These are phyloP conservation scores for Strigamia maritima DNA, from an alignment of 2,888 invertebrate species.

Conservation along the genomic window DNA sequence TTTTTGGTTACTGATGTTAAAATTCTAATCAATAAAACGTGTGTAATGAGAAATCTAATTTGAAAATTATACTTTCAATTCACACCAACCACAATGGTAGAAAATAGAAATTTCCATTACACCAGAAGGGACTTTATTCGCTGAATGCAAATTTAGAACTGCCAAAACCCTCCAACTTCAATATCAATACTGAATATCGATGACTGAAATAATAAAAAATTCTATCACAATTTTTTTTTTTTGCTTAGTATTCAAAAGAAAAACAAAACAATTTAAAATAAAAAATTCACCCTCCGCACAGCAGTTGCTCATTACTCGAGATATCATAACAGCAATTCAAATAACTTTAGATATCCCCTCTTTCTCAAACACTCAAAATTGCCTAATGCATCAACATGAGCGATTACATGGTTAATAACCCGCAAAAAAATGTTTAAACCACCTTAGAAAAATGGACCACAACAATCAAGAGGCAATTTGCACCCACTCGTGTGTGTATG, in stretches of 20 bases:
- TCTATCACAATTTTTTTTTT: too few relatives aligned
- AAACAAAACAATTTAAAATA: too few relatives aligned
- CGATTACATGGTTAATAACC: background rate
- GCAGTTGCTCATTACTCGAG: too few relatives aligned
- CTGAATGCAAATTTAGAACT: background rate
- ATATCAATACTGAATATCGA: background rate
- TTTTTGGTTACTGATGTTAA: background rate
- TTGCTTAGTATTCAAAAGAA: too few relatives aligned
- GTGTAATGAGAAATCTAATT: background rate
- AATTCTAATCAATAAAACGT: background rate
- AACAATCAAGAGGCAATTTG: slow-evolving; percentile 4
- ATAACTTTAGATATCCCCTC: too few relatives aligned
- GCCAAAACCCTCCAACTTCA: background rate
- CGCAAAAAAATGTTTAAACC: background rate
- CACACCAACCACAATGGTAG: background rate
- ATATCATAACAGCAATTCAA: background rate
- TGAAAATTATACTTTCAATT: background rate
- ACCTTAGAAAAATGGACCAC: background rate
- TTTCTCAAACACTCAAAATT: background rate
- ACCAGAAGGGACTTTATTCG: background rate
- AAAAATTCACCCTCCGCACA: too few relatives aligned
- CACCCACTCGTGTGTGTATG: background rate
- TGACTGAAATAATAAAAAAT: too few relatives aligned
- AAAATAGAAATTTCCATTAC: background rate
- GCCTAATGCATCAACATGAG: background rate